phyloP scores from a whole-genome alignment of 2,888 invertebrate genomes.

The Lasioglossum zephyrum region DNA sequence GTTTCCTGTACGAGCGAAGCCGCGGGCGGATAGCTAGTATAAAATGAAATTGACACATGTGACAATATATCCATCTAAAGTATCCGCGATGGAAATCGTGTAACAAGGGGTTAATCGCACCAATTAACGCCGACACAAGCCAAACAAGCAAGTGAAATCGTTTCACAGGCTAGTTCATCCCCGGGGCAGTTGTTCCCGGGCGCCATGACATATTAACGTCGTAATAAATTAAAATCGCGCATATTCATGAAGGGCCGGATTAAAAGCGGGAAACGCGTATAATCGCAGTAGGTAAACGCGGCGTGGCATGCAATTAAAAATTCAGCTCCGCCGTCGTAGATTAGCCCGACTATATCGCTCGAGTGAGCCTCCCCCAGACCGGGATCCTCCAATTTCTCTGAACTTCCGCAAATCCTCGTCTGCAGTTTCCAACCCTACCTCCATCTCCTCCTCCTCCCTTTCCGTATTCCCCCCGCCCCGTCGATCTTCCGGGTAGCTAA shows the following conservation, averaged over 20 bases:
- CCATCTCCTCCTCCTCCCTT: not conserved
- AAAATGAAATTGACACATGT: not conserved
- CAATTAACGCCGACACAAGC: not conserved
- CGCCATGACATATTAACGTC: not conserved
- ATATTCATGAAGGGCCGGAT: not conserved
- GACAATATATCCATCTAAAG: no score
- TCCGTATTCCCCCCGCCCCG: not conserved
- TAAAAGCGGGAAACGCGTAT: not conserved
- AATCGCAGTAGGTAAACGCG: not conserved
- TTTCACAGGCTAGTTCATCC: not conserved
- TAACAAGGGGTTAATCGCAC: not conserved
- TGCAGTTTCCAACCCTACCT: not conserved
- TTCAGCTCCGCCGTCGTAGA: slow-evolving; percentile 36
- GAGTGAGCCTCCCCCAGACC: slow-evolving; percentile 23
- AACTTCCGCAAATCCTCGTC: slow-evolving; percentile 50
- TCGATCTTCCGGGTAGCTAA: slow-evolving; percentile 62
- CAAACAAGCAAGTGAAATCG: not conserved
- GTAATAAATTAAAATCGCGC: slow-evolving; percentile 4
- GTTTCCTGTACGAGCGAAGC: no score
- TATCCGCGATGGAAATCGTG: no score
- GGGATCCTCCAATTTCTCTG: slow-evolving; percentile 48
- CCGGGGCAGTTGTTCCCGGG: not conserved
- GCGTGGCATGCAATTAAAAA: slow-evolving; percentile 50
- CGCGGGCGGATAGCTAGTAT: no score
- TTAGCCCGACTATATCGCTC: slow-evolving; percentile 14